Evolutionary conservation across 2,113 vertebrate species (phyloP), one percentile per base, ranked within the genome.

Genomic region (Megaceryle torquata): DNA sequence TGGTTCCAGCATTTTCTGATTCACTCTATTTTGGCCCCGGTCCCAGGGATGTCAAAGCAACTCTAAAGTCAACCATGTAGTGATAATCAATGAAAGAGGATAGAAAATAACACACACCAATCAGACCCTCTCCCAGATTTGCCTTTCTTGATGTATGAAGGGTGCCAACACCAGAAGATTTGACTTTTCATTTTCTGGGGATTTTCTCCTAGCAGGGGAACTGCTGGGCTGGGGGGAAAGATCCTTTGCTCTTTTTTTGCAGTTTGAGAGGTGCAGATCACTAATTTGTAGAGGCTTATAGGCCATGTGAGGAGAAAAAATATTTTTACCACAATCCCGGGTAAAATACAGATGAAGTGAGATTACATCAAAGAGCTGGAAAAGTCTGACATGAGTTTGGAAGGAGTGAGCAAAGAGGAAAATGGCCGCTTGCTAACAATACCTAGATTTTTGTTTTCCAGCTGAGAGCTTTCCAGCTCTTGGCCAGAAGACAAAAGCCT

Each of bases 1-100:
- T 43, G n/a, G 72, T 81, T 91, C 86, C 77, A 90, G 89, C 67
- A 74, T 75, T 84, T 89, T 94, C 88, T 95, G 63, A 86, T 91
- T 91, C 51, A 67, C 89, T 82, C 89, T 6, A 10, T n/a, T 82
- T 89, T 95, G 92, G 84, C 82, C 48, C 8, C 44, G 11, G 72
- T 85, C 79, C 87, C 84, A 86, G 20, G 33, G 50, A 83, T 41
- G 37, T 64, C 76, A 92, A 71, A 67, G 69, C 63, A 65, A 33
- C 39, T 86, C 63, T 41, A 13, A 91, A 89, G 50, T 80, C 81
- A 86, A 57, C 74, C 83, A 79, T 1, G 4, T 12, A 64, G 56
- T 14, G 86, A 51, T 1, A 70, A 39, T 28, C 69, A 75, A 28
- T 26, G 59, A 35, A 76, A 43, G 60, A 79, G 37, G n/a, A 33